Evolutionary conservation across 2,888 invertebrate genomes (phyloP).

Genomic region (Eupithecia tripunctaria): DNA sequence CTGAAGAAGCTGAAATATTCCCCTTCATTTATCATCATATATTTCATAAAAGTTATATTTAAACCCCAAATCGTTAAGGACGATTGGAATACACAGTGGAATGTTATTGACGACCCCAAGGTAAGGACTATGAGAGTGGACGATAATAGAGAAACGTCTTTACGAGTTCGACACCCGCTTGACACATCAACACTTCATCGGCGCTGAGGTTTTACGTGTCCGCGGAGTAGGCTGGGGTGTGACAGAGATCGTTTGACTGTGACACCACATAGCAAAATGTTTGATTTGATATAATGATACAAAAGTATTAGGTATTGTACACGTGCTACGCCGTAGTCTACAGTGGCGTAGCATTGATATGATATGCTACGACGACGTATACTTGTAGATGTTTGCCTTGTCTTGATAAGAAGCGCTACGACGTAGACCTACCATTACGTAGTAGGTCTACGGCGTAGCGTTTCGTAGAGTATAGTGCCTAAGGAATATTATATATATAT

Average conservation of each 20-base stretch:
- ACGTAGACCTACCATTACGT: background rate
- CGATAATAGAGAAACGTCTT: conserved; percentile 77
- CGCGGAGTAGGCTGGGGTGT: conserved; percentile 50
- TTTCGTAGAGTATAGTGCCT: background rate
- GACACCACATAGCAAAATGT: conserved; percentile 17
- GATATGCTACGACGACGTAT: background rate
- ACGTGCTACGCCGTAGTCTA: background rate
- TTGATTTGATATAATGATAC: background rate
- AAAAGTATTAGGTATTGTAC: background rate
- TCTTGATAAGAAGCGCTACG: background rate
- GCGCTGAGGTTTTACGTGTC: conserved; percentile 43
- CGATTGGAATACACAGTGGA: conserved; percentile 50
- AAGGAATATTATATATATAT: too few relatives aligned
- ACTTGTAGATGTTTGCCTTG: background rate
- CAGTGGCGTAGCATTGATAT: background rate
- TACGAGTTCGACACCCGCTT: conserved; percentile 77
- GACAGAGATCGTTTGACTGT: conserved; percentile 43
- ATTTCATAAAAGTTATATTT: conserved; percentile 7
- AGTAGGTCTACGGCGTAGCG: background rate
- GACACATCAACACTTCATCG: conserved; percentile 74
- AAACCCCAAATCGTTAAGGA: conserved; percentile 24
- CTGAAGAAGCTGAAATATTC: background rate
- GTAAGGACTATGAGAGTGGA: conserved; percentile 64
- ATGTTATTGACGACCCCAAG: conserved; percentile 58
- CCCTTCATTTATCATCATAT: background rate